A percentile compares a stretch with the other conserved stretches of the same genome.
These are phyloP conservation scores for Harpalus rubripes DNA, from an alignment of 2,888 invertebrate species.

Conservation along the genomic window DNA sequence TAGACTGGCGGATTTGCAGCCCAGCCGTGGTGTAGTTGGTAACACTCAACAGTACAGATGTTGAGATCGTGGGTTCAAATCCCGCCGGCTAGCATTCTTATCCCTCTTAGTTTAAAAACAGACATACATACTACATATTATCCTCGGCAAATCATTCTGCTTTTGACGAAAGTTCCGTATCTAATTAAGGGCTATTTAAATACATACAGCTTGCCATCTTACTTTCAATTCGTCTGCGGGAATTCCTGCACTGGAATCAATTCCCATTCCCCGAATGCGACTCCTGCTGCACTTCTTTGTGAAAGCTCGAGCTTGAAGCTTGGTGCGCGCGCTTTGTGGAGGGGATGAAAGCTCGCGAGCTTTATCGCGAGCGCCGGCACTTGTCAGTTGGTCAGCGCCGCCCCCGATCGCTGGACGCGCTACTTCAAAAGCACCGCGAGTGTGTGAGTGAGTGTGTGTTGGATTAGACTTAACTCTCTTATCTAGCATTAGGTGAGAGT, in stretches of 20 bases:
- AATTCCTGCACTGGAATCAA: conserved; percentile 17
- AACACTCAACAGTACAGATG: too few relatives aligned
- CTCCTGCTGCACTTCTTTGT: conserved; percentile 49
- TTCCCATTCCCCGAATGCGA: conserved; percentile 13
- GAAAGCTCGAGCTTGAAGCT: neutral
- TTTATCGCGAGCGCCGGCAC: conserved; percentile 3
- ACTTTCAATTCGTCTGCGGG: neutral
- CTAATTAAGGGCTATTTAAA: neutral
- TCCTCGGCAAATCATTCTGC: too few relatives aligned
- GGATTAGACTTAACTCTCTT: neutral
- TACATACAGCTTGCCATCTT: too few relatives aligned
- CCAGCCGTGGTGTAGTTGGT: too few relatives aligned
- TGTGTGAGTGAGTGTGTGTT: conserved; percentile 5
- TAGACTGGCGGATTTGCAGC: too few relatives aligned
- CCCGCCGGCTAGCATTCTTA: too few relatives aligned
- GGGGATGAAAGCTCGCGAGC: conserved; percentile 38
- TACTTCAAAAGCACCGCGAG: neutral
- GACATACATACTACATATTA: too few relatives aligned
- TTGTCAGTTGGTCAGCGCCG: conserved; percentile 47
- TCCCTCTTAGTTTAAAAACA: too few relatives aligned
- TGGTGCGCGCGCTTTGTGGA: neutral
- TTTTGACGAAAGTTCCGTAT: neutral
- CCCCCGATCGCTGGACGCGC: neutral
- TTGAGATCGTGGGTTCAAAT: too few relatives aligned
- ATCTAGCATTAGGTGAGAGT: neutral